These are phyloP conservation scores for Muscina levida DNA, from an alignment of 2,888 invertebrate species.

Conservation along the genomic window DNA sequence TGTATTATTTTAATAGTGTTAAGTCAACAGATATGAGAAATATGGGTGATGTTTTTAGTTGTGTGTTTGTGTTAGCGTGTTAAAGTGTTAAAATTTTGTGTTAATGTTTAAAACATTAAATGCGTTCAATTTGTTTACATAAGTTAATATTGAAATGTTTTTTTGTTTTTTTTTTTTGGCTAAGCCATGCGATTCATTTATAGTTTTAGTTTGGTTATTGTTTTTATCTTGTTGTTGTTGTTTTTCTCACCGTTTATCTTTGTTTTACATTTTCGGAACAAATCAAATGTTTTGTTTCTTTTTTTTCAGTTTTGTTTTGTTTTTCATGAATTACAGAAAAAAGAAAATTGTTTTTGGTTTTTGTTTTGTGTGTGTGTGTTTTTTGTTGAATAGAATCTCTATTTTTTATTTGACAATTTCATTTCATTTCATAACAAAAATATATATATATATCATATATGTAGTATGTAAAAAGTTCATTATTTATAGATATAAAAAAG, in stretches of 20 bases:
- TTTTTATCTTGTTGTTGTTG: slow-evolving; percentile 42
- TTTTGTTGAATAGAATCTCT: slow-evolving; percentile 55
- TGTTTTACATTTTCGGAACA: slow-evolving; percentile 56
- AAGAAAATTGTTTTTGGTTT: slow-evolving; percentile 44
- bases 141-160: background rate
- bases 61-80: no score
- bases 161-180: slow-evolving; percentile 44
- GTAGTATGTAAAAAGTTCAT: slow-evolving; percentile 63
- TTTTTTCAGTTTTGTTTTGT: slow-evolving; percentile 19
- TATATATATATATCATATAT: slow-evolving; percentile 61
- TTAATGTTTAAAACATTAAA: background rate
- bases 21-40: no score
- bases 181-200: slow-evolving; percentile 63
- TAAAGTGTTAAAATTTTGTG: no score
- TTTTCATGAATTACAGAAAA: slow-evolving; percentile 37
- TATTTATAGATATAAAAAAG: slow-evolving; percentile 58
- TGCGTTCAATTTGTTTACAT: background rate
- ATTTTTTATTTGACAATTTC: slow-evolving; percentile 64
- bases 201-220: slow-evolving; percentile 17
- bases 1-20: no score
- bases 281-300: slow-evolving; percentile 43
- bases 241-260: slow-evolving; percentile 66
- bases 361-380: slow-evolving; percentile 59
- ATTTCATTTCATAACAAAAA: slow-evolving; percentile 63
- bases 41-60: no score